phyloP scores from a whole-genome alignment of 2,888 invertebrate genomes.

The Drosophila austrosaltans region DNA sequence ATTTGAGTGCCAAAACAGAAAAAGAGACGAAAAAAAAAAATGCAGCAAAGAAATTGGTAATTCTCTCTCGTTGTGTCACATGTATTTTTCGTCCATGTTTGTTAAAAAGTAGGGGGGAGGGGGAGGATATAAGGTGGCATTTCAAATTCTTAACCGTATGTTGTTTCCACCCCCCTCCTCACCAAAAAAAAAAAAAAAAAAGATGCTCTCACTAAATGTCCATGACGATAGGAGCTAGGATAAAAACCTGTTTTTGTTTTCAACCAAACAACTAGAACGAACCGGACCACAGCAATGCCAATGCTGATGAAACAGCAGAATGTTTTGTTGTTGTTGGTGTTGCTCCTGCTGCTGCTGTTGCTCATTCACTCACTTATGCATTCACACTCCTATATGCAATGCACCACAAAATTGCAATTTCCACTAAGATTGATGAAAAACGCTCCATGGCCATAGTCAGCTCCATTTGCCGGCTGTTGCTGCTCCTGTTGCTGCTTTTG shows the following conservation, averaged over 20 bases:
- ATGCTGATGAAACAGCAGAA: slow-evolving; percentile 14
- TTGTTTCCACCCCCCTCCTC: slow-evolving; percentile 33
- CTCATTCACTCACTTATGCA: slow-evolving; percentile 64
- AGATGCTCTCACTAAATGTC: slow-evolving; percentile 52
- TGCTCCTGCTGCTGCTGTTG: slow-evolving; percentile 21
- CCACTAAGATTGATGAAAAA: slow-evolving; percentile 79
- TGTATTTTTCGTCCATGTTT: neutral
- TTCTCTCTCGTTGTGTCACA: neutral
- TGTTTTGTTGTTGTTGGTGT: slow-evolving; percentile 20
- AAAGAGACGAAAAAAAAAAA: too few relatives aligned
- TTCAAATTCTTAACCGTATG: slow-evolving; percentile 43
- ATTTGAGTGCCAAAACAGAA: too few relatives aligned
- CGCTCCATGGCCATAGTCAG: slow-evolving; percentile 48
- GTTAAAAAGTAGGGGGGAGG: neutral
- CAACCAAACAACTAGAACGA: slow-evolving; percentile 33
- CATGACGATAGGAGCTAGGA: slow-evolving; percentile 23
- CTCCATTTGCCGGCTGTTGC: slow-evolving; percentile 24
- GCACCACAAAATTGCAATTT: slow-evolving; percentile 77
- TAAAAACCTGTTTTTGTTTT: slow-evolving; percentile 48
- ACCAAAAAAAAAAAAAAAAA: slow-evolving; percentile 17
- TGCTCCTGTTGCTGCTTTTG: slow-evolving; percentile 29
- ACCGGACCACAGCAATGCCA: slow-evolving; percentile 28
- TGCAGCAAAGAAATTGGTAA: too few relatives aligned
- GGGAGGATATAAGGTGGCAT: slow-evolving; percentile 12
- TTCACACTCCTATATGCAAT: slow-evolving; percentile 73